Conservation (phyloP, 1,140 invertebrate genomes). For the Drosophila eugracilis region DNA sequence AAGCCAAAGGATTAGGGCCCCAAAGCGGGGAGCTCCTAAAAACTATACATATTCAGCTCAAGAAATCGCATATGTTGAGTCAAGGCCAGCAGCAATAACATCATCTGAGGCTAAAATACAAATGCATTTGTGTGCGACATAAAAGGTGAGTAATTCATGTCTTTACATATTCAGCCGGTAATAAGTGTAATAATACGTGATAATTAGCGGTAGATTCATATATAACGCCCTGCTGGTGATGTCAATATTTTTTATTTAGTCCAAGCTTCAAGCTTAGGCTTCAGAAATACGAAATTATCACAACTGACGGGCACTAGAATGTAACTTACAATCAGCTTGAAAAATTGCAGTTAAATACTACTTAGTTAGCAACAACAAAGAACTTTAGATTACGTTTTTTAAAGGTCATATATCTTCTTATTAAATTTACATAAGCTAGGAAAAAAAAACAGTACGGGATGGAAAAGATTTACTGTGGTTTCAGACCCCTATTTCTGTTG, state of each 20-base stretch:
- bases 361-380: too few relatives aligned
- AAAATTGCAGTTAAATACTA: too few relatives aligned
- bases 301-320: not conserved
- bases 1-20: not conserved
- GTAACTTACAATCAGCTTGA: too few relatives aligned
- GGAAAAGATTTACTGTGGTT: not conserved
- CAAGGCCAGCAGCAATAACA: conserved; percentile 16
- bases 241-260: conserved; percentile 3
- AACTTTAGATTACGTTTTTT: too few relatives aligned
- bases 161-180: not conserved
- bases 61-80: not conserved
- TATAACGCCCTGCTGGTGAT: conserved; percentile 9
- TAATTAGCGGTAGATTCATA: conserved; percentile 1
- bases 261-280: not conserved
- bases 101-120: not conserved
- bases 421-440: not conserved
- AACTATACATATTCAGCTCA: not conserved
- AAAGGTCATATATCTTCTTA: too few relatives aligned
- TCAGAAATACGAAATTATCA: not conserved
- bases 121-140: conserved; percentile 16
- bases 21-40: not conserved
- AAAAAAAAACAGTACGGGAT: too few relatives aligned
- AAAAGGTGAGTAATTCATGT: conserved; percentile 32
- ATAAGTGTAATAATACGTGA: conserved; percentile 3
- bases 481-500: conserved; percentile 1